These are phyloP conservation scores for Clarias laeviceps DNA, from an alignment of 2,797 vertebrate species.

Conservation along the genomic window DNA sequence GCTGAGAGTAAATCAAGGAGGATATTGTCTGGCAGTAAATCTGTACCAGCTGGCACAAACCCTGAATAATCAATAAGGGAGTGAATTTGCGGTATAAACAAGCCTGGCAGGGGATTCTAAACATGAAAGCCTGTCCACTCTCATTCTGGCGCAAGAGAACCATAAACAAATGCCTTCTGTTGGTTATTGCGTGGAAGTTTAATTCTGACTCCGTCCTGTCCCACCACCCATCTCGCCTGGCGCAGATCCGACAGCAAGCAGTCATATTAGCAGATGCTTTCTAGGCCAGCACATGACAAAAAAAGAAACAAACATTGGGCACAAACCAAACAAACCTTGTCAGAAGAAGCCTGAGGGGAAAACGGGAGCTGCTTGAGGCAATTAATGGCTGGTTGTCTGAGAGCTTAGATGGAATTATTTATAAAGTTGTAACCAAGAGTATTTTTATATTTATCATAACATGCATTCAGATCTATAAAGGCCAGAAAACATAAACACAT, in stretches of 20 bases:
- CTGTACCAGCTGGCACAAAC: slow-evolving; percentile 20
- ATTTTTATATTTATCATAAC: not conserved
- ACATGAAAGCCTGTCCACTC: slow-evolving; percentile 58
- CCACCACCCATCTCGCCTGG: slow-evolving; percentile 60
- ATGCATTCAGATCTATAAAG: not conserved
- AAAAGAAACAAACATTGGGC: slow-evolving; percentile 63
- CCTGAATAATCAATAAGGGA: slow-evolving; percentile 45
- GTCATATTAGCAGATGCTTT: slow-evolving; percentile 70
- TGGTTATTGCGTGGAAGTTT: slow-evolving; percentile 46
- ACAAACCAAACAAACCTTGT: slow-evolving; percentile 69
- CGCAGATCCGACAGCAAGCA: slow-evolving; percentile 68
- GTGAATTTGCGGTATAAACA: slow-evolving; percentile 64
- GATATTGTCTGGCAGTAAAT: slow-evolving; percentile 15
- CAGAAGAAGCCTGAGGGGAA: slow-evolving; percentile 49
- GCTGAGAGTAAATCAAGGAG: not conserved
- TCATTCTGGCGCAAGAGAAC: slow-evolving; percentile 55
- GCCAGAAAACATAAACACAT: not conserved
- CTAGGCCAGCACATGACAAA: slow-evolving; percentile 55
- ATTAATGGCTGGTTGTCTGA: slow-evolving; percentile 57
- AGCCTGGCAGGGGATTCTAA: slow-evolving; percentile 59
- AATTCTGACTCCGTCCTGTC: slow-evolving; percentile 46
- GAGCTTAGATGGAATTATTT: not conserved
- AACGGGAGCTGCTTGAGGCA: slow-evolving; percentile 48
- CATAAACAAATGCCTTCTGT: slow-evolving; percentile 63
- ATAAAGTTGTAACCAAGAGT: slow-evolving; percentile 1